These are phyloP conservation scores for Brachypalpus laphriformis DNA, from an alignment of 2,888 invertebrate genomes.

Conservation along the genomic window DNA sequence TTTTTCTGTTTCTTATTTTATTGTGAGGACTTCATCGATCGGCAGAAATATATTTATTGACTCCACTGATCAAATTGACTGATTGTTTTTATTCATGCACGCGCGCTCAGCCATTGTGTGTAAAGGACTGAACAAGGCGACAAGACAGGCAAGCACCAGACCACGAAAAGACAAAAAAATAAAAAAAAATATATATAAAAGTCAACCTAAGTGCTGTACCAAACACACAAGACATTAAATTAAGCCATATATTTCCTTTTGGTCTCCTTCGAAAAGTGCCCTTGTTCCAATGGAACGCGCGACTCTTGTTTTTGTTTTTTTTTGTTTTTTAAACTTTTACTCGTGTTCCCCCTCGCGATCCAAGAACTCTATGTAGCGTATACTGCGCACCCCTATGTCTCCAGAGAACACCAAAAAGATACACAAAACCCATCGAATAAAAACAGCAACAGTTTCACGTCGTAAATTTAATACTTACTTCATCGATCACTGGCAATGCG, in stretches of 20 bases:
- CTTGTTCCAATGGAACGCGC: constrained; percentile 63
- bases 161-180: constrained; percentile 57
- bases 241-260: constrained; percentile 75
- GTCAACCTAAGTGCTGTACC: constrained; percentile 66
- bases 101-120: constrained; percentile 65
- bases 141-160: constrained; percentile 65
- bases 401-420: constrained; percentile 47
- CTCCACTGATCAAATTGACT: constrained; percentile 81
- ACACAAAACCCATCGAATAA: constrained; percentile 53
- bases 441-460: constrained; percentile 80
- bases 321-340: constrained; percentile 21
- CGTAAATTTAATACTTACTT: constrained; percentile 81
- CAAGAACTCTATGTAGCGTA: constrained; percentile 23
- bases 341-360: constrained; percentile 28
- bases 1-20: constrained; percentile 4
- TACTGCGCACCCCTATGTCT: constrained; percentile 51
- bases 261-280: constrained; percentile 67
- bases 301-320: constrained; percentile 8
- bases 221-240: constrained; percentile 76
- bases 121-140: constrained; percentile 51
- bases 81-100: constrained; percentile 82
- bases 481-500: constrained; percentile 80
- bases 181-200: constrained; percentile 16
- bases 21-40: constrained; percentile 63
- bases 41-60: constrained; percentile 80